Evolutionary conservation across 2,888 invertebrate species (phyloP), one percentile per base, ranked within the genome.

Genomic region (Fissipunctia ypsillon): DNA sequence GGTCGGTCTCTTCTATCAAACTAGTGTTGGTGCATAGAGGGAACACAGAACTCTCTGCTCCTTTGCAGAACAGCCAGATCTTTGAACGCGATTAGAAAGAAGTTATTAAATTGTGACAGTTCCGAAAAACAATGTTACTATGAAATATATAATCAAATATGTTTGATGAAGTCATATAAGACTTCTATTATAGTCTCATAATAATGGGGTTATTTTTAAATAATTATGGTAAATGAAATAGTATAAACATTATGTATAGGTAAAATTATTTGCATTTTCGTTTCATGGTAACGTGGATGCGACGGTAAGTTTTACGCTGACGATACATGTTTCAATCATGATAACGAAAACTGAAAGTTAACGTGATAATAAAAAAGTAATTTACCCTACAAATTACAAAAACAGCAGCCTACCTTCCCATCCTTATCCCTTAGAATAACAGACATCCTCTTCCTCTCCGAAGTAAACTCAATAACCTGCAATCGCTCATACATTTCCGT

Each of bases 391-490:
- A 35, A n/a, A 19, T 38, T n/a, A 35, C 6, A n/a, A 28, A 38
- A 50, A 14, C 0, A 16, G 14, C 5, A 19, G 19, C 78, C 4
- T 74, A 96, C 96, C 94, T 97, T 96, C 43, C 97, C 97, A 85
- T 96, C 93, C 41, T 95, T 94, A 90, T 98, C 98, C 89, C 97
- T 97, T 0, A 99, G 97, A 78, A 99, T 97, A 69, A 99, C 98
- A 25, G 99, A 99, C 99, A 99, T 99, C 73, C 99, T 96, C 92
- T 99, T 99, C 43, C 99, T 97, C 89, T 98, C 98, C 43, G 99
- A 98, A 35, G 98, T 98, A 92, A 99, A 99, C 87, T 99, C 99
- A 28, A 99, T 96, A 0, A 97, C 95, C 88, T 99, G 98, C 65
- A 99, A 94, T n/a, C 97, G 95, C 85, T 97, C 96, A 90, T 97